phyloP scores from a whole-genome alignment of 2,888 invertebrate species.

The Theodoxus fluviatilis region DNA sequence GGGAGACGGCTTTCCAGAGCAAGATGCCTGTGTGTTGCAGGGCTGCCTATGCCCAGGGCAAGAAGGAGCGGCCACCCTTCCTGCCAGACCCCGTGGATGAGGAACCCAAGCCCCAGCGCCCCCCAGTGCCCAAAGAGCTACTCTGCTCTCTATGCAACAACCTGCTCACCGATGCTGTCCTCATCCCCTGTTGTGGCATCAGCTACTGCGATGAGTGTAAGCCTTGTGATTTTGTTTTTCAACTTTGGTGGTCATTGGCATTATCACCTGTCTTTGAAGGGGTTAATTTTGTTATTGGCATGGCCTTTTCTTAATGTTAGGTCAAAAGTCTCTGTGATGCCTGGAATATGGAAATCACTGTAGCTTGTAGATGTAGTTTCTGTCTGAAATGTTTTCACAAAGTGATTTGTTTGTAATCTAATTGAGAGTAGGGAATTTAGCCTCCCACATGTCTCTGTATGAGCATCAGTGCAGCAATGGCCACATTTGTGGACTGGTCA shows the following conservation, averaged over 20 bases:
- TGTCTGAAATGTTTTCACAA: too few species aligned
- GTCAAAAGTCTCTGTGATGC: too few species aligned
- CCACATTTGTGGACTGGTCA: background rate
- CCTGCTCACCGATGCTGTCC: constrained; percentile 91
- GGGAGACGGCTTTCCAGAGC: too few species aligned
- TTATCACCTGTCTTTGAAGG: too few species aligned
- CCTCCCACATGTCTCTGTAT: too few species aligned
- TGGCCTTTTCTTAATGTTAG: too few species aligned
- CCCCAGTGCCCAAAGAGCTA: constrained; percentile 83
- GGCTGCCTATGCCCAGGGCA: constrained; percentile 80
- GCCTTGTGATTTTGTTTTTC: constrained; percentile 53
- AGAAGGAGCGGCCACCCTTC: constrained; percentile 76
- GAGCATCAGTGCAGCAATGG: background rate
- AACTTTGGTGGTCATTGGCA: background rate
- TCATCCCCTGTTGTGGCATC: constrained; percentile 97
- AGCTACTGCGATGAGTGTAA: constrained; percentile 98
- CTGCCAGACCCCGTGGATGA: constrained; percentile 65
- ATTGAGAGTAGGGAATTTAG: too few species aligned
- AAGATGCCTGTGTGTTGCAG: constrained; percentile 65
- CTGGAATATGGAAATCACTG: too few species aligned
- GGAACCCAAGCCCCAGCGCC: constrained; percentile 34
- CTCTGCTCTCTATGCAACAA: constrained; percentile 92
- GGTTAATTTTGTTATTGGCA: too few species aligned
- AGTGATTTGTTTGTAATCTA: too few species aligned
- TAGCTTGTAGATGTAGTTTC: too few species aligned